Evolutionary conservation across 2,113 vertebrate genomes (phyloP), one percentile per base, ranked within the genome.

Genomic region (Axis porcinus): DNA sequence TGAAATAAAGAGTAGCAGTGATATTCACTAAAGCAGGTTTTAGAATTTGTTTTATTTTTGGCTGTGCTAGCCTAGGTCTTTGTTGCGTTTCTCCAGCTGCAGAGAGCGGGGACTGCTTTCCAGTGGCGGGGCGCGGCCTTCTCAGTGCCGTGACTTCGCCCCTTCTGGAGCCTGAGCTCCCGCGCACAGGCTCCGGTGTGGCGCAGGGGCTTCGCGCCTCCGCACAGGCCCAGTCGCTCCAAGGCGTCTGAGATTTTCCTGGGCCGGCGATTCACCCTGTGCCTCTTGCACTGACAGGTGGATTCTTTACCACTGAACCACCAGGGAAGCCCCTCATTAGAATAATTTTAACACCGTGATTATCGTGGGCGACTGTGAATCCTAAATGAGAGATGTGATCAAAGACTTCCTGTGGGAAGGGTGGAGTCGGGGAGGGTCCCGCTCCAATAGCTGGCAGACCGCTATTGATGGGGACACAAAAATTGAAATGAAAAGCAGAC

Each of bases 401-500:
- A 33, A 62, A 60, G 36, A 33, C 10, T 4, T 54, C 33, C 13
- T 11, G 10, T 14, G 83, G 45, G 54, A 19, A 40, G 55, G 50
- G 11, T 14, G 11, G 52, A 2, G 23, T 17, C 21, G 1, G 64
- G n/a, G 14, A 4, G 1, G 33, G n/a, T n/a, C 7, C 2, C 0
- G 13, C 47, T 47, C 47, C 47, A 47, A 47, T 47, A 47, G 47
- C 7, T 19, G 50, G 57, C 55, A 82, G 27, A 30, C 52, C 40
- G 14, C 27, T 21, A 21, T 2, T 25, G 82, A 79, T 14, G 47
- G 14, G 30, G 33, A 5, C 45, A 10, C 54, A 33, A 15, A 54
- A 67, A 64, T 14, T 3, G 25, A 76, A 43, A 5, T 21, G 86
- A 45, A 74, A 67, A 8, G 2, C 10, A n/a, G 23, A 33, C 19